Evolutionary conservation across 2,113 vertebrate species (phyloP).

Genomic region (Pollimyrus isidori): DNA sequence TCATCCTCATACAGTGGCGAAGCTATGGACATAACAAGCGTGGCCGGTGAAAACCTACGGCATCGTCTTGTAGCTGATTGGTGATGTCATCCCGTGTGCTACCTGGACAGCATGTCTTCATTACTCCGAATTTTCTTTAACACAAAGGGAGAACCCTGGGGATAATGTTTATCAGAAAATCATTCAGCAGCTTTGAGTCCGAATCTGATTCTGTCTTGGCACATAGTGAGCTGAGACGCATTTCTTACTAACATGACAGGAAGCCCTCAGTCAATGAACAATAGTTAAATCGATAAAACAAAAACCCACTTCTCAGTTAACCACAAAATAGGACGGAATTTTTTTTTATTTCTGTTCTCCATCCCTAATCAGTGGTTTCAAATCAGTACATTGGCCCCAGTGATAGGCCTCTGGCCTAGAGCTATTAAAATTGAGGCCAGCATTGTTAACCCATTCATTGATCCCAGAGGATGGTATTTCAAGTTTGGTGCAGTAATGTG

Average conservation of each 20-base stretch:
- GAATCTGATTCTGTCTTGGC: neutral
- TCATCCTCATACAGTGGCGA: neutral
- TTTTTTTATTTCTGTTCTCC: constrained; percentile 2
- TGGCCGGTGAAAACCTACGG: neutral
- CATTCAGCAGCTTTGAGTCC: neutral
- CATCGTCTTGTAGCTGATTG: neutral
- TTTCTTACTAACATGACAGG: neutral
- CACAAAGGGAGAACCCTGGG: neutral
- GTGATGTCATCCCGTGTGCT: neutral
- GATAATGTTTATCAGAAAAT: neutral
- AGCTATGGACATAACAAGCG: neutral
- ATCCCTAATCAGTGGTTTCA: neutral
- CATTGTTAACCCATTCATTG: constrained; percentile 5
- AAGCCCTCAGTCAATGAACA: neutral
- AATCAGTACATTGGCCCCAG: neutral
- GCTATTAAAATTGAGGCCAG: neutral
- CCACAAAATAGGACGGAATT: neutral
- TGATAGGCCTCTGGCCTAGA: neutral
- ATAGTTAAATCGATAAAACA: neutral
- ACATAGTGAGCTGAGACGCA: neutral
- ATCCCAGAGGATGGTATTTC: neutral
- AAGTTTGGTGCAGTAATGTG: neutral
- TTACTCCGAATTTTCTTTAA: neutral
- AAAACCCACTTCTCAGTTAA: neutral
- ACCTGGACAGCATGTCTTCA: neutral